Evolutionary conservation across 2,888 invertebrate genomes (phyloP).

Genomic region (Acleris sparsana): DNA sequence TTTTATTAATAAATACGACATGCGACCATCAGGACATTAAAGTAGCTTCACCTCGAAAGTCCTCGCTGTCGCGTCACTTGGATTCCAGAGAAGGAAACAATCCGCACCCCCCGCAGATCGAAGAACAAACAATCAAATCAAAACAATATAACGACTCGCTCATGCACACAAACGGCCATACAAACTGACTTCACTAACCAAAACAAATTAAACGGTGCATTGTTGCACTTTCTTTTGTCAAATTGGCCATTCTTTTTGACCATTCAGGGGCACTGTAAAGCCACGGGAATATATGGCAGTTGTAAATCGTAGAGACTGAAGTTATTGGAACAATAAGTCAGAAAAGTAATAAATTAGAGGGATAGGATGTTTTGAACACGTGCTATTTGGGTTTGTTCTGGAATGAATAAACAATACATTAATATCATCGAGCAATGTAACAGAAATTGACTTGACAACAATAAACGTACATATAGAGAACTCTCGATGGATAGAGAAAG

Average conservation of each 20-base stretch:
- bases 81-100: constrained; percentile 18
- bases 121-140: constrained; percentile 47
- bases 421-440: neutral
- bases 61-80: constrained; percentile 15
- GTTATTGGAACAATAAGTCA: constrained; percentile 26
- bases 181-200: constrained; percentile 68
- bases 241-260: constrained; percentile 52
- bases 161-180: constrained; percentile 48
- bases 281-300: constrained; percentile 61
- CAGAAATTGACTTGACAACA: too few species aligned
- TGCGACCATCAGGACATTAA: neutral
- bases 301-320: constrained; percentile 62
- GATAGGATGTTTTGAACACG: constrained; percentile 18
- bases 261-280: constrained; percentile 71
- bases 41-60: constrained; percentile 6
- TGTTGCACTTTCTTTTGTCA: constrained; percentile 46
- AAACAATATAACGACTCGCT: constrained; percentile 59
- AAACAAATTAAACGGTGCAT: constrained; percentile 73
- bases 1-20: neutral
- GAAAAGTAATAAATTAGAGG: neutral
- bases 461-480: too few species aligned
- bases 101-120: constrained; percentile 29
- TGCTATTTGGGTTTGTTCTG: neutral
- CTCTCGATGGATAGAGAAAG: too few species aligned
- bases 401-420: neutral